Base-by-base conservation (phyloP, 2,113 vertebrate genomes). In the Dascyllus trimaculatus region DNA sequence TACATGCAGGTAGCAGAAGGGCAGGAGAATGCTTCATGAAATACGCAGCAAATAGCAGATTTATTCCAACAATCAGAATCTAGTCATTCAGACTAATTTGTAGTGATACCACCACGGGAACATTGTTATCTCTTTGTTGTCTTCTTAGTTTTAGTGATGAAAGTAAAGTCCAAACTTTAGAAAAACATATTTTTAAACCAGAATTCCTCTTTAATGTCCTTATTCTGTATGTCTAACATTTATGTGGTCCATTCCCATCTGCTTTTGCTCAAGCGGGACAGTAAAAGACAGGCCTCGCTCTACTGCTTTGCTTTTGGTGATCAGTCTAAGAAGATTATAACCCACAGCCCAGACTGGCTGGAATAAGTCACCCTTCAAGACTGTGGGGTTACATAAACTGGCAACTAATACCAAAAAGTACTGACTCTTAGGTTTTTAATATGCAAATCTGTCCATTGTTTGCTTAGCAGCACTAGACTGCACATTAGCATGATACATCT, bases 391-490 rank as follows among this genome's bases (percentile, higher is more conserved):
- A 24, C 7, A 62, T 53, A 15, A 54, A 21, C n/a, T 51, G 49
- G 11, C 22, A 68, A 69, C 32, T 82, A 26, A 25, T 38, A 32
- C 29, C 11, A 19, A 51, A 56, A 46, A 29, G 49, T 14, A 4
- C 13, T 13, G n/a, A 52, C 38, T 54, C 11, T 14, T 10, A 11
- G 5, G 6, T 49, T 74, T 54, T 48, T 19, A 67, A 32, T 40
- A 26, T 82, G 29, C 51, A 76, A 76, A 71, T 69, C 17, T 56
- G 35, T 66, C 62, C 26, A 52, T 65, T 25, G 29, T 80, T 65
- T 72, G 53, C 19, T 5, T n/a, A 64, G 22, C 61, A 76, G 57
- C 61, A 52, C 19, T 21, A 45, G 11, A 22, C 51, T 69, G 21
- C n/a, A 60, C 56, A 67, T 65, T 43, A 59, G 45, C 51, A 13